Evolutionary conservation across 2,113 vertebrate genomes (phyloP).

Genomic region (Chauna torquata): DNA sequence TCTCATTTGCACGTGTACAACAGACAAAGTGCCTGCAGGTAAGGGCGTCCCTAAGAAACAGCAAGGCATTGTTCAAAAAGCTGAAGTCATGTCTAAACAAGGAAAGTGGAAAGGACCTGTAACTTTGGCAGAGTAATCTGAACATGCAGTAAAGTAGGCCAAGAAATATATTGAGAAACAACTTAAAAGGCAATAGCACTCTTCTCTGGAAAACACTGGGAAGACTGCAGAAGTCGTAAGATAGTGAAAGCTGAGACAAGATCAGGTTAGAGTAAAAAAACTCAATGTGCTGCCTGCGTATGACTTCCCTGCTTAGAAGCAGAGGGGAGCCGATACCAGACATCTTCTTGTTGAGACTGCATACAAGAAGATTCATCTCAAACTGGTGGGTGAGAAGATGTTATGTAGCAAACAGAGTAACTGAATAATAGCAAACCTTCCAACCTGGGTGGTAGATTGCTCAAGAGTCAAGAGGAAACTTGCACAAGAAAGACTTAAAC

Average conservation of each 20-base stretch:
- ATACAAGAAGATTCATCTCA: background rate
- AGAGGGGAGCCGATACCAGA: background rate
- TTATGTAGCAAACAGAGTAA: background rate
- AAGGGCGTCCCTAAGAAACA: background rate
- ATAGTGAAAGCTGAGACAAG: background rate
- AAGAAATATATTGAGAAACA: background rate
- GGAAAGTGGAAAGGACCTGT: background rate
- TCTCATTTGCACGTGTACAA: background rate
- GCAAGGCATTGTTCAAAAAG: background rate
- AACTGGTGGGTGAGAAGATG: background rate
- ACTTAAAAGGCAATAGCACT: background rate
- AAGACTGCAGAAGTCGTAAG: background rate
- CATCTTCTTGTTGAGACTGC: background rate
- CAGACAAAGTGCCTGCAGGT: background rate
- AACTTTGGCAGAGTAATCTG: background rate
- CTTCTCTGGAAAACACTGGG: background rate
- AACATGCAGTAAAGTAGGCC: background rate
- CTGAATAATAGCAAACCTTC: background rate
- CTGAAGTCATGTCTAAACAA: background rate
- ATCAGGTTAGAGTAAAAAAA: background rate
- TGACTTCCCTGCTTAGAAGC: background rate
- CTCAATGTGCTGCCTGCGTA: background rate
- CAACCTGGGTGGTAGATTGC: no score
- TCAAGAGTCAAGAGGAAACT: background rate
- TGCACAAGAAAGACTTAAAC: background rate